phyloP scores from a whole-genome alignment of 2,797 vertebrate species.

The Anomalospiza imberbis region DNA sequence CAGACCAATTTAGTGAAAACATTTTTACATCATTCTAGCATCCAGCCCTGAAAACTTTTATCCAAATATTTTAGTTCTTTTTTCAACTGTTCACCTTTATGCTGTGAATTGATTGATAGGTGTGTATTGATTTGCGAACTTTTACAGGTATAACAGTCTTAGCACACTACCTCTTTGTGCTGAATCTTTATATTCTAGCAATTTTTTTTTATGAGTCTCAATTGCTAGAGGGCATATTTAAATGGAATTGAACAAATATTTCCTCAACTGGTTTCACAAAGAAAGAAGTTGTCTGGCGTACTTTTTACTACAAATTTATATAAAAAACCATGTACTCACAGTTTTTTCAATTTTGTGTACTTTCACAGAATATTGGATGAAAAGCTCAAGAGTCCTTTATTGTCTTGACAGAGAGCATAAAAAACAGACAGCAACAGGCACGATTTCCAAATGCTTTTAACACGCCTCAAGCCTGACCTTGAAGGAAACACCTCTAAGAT shows the following conservation, averaged over 20 bases:
- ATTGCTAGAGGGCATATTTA: background rate
- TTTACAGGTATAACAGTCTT: background rate
- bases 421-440: background rate
- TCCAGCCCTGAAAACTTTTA: background rate
- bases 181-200: background rate
- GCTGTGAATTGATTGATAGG: background rate
- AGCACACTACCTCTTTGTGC: background rate
- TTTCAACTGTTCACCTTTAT: background rate
- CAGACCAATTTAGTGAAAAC: background rate
- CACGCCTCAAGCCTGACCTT: constrained; percentile 44
- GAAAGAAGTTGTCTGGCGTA: background rate
- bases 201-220: background rate
- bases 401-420: background rate
- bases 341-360: background rate
- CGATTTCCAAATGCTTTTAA: background rate
- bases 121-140: background rate
- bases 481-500: constrained; percentile 39
- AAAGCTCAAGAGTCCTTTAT: background rate
- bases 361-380: background rate
- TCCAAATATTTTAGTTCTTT: background rate
- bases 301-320: constrained; percentile 12
- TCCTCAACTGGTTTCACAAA: background rate
- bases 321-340: background rate
- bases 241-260: constrained; percentile 5
- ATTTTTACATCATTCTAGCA: background rate